phyloP scores from a whole-genome alignment of 2,888 invertebrate genomes.

The Drosophila tripunctata region DNA sequence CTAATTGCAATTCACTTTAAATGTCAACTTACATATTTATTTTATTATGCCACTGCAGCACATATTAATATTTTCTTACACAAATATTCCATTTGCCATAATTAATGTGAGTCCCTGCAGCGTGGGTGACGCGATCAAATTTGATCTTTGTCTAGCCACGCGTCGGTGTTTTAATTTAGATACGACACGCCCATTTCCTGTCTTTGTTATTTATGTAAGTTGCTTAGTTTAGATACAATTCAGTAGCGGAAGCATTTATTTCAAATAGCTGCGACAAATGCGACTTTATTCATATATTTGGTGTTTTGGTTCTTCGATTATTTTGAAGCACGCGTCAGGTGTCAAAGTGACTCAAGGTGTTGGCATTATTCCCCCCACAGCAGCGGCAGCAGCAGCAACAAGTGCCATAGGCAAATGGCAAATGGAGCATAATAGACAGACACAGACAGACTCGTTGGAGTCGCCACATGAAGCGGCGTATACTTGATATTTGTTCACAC shows the following conservation, averaged over 20 bases:
- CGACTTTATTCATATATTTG: conserved; percentile 16
- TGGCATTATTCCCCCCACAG: conserved; percentile 9
- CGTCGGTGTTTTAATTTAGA: conserved; percentile 67
- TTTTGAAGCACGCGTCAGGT: conserved; percentile 60
- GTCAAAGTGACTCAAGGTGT: conserved; percentile 42
- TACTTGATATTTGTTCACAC: conserved; percentile 41
- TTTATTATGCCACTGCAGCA: no score
- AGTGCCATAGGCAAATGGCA: conserved; percentile 43
- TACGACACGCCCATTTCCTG: conserved; percentile 68
- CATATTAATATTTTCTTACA: not conserved
- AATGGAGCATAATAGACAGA: conserved; percentile 20
- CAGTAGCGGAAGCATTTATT: conserved; percentile 65
- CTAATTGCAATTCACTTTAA: not conserved
- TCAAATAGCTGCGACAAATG: conserved; percentile 28
- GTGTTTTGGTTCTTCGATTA: no score
- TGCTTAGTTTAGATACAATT: conserved; percentile 45
- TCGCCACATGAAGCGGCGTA: conserved; percentile 10
- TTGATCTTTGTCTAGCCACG: conserved; percentile 47
- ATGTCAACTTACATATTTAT: not conserved
- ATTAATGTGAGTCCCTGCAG: conserved; percentile 31
- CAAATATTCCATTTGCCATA: conserved; percentile 39
- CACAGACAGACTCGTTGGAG: conserved; percentile 39
- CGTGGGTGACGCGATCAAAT: conserved; percentile 43
- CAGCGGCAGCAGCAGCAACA: no score
- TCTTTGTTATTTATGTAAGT: conserved; percentile 44